Base-by-base conservation (phyloP, 1,140 invertebrate genomes). In the Stegodyphus mimosarum region DNA sequence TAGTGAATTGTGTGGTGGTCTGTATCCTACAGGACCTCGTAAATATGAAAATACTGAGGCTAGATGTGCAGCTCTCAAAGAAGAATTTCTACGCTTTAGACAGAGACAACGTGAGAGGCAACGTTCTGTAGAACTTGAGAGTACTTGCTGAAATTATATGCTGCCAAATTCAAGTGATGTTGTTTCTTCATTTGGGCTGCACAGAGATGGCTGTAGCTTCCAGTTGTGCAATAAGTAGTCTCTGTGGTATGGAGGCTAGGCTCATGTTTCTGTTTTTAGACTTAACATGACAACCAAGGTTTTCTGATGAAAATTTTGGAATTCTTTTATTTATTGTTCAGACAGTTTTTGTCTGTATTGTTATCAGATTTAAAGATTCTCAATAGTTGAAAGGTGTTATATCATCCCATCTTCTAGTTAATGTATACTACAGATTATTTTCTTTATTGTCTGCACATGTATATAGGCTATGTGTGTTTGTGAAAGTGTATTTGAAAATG, bases 1-100 rank as follows among this genome's bases (percentile, higher is more conserved):
- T 85, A 90, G 90, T 75, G 90, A 90, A 87, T 87, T 90, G 51
- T 90, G 90, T 80, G 86, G 88, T 50, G 88, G 87, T 70, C 79
- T 89, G 3, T 89, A 89, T 78, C 89, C 89, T 9, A 77, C 88
- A 51, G 70, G 69, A 6, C 85, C 87, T 53, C 91, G 92, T 55
- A 93, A 93, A 7, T 94, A 94, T 73, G 94, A 95, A 88, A 96
- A 96, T 90, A 88, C 88, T n/a, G 88, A 88, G 63, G 95, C 96
- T 6, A 92, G 97, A 73, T 95, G 98, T 77, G 95, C 96, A 88
- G 96, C 96, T 52, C 97, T 98, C 95, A 96, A 97, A 88, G 95
- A 97, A 90, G 97, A 98, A 90, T 99, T 98, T 91, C 94, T 97
- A 89, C 95, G 97, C 89, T 98, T 97, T 91, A 93, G 96, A 77